phyloP scores from a whole-genome alignment of 2,888 invertebrate genomes.

The Spilosoma lubricipeda region DNA sequence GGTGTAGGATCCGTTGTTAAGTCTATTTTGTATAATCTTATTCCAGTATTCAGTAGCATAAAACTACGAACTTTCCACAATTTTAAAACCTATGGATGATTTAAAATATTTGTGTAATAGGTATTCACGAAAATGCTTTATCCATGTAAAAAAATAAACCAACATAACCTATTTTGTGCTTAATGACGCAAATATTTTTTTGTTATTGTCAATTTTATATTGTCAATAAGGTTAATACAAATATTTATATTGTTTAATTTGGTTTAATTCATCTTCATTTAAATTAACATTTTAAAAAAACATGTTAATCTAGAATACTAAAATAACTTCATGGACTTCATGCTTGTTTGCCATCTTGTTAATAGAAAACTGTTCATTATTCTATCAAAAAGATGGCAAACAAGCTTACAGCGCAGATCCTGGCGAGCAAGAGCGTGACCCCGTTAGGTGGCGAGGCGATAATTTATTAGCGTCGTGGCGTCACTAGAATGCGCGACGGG shows the following conservation, averaged over 20 bases:
- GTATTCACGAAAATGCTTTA: constrained; percentile 38
- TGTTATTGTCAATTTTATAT: neutral
- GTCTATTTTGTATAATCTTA: constrained; percentile 1
- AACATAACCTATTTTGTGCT: constrained; percentile 29
- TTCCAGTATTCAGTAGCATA: constrained; percentile 1
- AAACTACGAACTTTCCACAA: constrained; percentile 27
- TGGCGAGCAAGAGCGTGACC: too few relatives aligned
- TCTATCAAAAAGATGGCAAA: too few relatives aligned
- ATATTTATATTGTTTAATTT: neutral
- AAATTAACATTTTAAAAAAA: neutral
- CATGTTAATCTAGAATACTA: too few relatives aligned
- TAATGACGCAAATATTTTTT: constrained; percentile 21
- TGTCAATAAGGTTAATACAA: constrained; percentile 4
- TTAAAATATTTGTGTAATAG: constrained; percentile 34
- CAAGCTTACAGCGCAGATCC: too few relatives aligned
- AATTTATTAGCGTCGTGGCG: too few relatives aligned
- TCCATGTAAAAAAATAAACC: constrained; percentile 37
- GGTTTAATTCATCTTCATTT: neutral
- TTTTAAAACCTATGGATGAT: constrained; percentile 28
- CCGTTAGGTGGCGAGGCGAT: too few relatives aligned
- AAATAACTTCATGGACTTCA: too few relatives aligned
- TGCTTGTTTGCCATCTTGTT: too few relatives aligned
- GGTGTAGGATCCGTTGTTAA: constrained; percentile 11
- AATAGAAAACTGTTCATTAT: too few relatives aligned
- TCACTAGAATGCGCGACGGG: too few relatives aligned